Base-by-base conservation (phyloP, 2,113 vertebrate species). In the Tupaia chinensis region DNA sequence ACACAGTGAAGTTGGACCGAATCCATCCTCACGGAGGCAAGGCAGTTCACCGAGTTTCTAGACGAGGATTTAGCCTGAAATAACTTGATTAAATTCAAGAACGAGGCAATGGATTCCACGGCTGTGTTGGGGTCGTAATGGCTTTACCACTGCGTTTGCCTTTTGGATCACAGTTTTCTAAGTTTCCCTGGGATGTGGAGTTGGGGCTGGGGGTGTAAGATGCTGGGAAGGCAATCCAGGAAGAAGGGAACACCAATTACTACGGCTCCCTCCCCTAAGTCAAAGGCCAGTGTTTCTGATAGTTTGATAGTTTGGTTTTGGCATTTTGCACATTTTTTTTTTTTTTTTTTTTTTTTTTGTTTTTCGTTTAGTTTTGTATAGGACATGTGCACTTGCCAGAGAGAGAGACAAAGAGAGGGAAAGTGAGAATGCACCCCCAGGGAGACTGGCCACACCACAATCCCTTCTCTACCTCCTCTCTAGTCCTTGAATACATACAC, bases 41-140 rank as follows among this genome's bases (percentile, higher is more conserved):
- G 12, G 32, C 2, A 66, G 53, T n/a, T 58, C 10, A 61, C 58
- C 1, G 1, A 1, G 32, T 72, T 82, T 92, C 85, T 44, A 44
- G 69, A 10, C 7, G 0, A 7, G 78, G 7, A 25, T 4, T 27
- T 3, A 54, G 60, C 20, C 68, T 11, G 3, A 60, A 66, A 15
- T 5, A 16, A 66, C 63, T 12, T 65, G 87, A 85, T 87, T 68
- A 61, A 61, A 66, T 58, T 77, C 23, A 61, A 44, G 63, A 5
- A 22, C 16, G 3, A 16, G 6, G 7, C 9, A 1, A 27, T 58
- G 77, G 87, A 68, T 56, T 72, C 53, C 0, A 0, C 0, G 0
- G 61, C 84, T 25, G 9, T 58, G 78, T 19, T 19, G n/a, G 79
- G 66, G 61, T 8, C 3, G 56, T 74, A 5, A 70, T 20, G 53